phyloP scores from a whole-genome alignment of 2,113 vertebrate genomes.

The Hydropotes inermis region DNA sequence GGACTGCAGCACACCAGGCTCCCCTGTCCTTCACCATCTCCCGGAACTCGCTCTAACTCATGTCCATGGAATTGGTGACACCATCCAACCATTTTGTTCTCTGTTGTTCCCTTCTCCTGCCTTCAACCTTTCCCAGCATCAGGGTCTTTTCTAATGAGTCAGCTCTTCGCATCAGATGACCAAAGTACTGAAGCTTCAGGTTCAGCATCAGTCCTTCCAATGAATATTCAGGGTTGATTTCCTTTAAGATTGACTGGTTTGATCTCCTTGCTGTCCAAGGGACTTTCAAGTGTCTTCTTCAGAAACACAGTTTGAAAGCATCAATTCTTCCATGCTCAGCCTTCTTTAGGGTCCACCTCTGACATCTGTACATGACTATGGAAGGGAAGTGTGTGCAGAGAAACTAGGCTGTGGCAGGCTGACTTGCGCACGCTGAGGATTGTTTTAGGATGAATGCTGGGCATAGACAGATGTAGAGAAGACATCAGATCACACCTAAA shows the following conservation, averaged over 20 bases:
- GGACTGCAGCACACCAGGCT: not conserved
- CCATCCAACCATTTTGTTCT: not conserved
- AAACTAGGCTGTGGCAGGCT: not conserved
- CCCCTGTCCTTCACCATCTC: not conserved
- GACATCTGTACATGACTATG: not conserved
- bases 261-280: not conserved
- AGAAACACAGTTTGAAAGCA: not conserved
- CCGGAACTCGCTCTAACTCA: not conserved
- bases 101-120: not conserved
- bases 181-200: not conserved
- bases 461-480: not conserved
- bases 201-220: not conserved
- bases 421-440: fast-evolving
- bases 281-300: not conserved
- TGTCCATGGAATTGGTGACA: not conserved
- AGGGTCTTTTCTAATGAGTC: not conserved
- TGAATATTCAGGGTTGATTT: not conserved
- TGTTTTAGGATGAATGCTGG: not conserved
- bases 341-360: not conserved
- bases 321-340: not conserved
- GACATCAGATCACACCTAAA: fast-evolving
- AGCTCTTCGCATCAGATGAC: not conserved
- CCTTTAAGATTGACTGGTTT: not conserved
- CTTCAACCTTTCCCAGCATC: not conserved
- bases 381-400: not conserved